These are phyloP conservation scores for Elanoides forficatus DNA, from an alignment of 2,113 vertebrate species.

Conservation along the genomic window DNA sequence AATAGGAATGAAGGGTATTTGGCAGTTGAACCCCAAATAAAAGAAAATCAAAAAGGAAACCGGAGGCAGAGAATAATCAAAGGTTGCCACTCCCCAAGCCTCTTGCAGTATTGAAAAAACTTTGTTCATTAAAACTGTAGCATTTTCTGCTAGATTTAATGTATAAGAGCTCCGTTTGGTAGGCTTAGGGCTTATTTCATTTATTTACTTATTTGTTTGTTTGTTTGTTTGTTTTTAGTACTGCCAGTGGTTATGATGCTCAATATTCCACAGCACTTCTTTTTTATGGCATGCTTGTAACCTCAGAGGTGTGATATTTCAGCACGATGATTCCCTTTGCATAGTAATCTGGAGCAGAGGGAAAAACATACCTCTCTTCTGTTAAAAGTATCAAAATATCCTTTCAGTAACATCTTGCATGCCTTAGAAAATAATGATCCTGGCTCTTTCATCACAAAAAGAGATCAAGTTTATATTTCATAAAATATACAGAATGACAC, in stretches of 20 bases:
- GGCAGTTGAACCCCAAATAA: neutral
- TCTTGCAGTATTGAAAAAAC: neutral
- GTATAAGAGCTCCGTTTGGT: neutral
- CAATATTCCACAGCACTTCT: neutral
- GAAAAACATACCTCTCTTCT: neutral
- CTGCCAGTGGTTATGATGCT: neutral
- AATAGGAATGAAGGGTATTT: neutral
- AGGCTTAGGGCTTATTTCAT: neutral
- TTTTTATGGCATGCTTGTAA: neutral
- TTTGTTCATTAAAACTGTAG: accelerated
- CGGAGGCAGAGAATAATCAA: neutral
- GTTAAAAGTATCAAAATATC: neutral
- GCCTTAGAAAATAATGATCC: neutral
- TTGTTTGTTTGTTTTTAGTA: neutral
- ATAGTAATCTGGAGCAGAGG: neutral
- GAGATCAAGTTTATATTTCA: neutral
- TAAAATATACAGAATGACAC: neutral
- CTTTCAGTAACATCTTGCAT: neutral
- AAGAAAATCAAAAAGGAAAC: neutral
- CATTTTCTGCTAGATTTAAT: neutral
- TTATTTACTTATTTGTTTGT: neutral
- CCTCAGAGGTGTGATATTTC: constrained; percentile 1
- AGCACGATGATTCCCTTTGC: neutral
- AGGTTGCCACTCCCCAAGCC: neutral
- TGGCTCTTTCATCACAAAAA: neutral